phyloP scores from a whole-genome alignment of 2,797 vertebrate genomes.

The Molossus molossus region DNA sequence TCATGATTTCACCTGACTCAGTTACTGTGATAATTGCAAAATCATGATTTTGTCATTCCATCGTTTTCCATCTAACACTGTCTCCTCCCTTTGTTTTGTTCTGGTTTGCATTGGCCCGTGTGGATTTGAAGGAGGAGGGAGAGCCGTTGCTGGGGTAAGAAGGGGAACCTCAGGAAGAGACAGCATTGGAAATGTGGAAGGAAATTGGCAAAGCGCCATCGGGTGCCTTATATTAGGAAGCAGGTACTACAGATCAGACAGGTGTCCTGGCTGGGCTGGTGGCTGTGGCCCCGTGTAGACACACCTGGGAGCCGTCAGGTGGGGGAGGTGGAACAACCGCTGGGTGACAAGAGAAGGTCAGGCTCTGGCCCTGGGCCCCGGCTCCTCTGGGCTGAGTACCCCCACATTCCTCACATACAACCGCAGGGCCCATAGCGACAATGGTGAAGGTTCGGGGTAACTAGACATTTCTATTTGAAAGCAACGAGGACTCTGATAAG shows the following conservation, averaged over 20 bases:
- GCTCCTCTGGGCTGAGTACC: neutral
- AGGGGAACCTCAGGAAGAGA: neutral
- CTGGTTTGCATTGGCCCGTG: neutral
- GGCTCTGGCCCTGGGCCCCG: neutral
- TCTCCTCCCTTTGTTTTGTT: neutral
- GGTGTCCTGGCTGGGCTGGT: neutral
- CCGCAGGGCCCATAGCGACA: fast-evolving
- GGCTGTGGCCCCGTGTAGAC: neutral
- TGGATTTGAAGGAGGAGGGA: neutral
- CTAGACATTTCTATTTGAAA: neutral
- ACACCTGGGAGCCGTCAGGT: neutral
- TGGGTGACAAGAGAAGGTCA: neutral
- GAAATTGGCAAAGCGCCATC: neutral
- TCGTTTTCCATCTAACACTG: neutral
- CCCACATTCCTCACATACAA: neutral
- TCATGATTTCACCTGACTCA: neutral
- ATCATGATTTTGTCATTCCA: neutral
- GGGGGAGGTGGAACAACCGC: too few relatives aligned
- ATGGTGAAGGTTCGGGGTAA: neutral
- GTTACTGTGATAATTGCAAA: neutral
- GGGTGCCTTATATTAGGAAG: neutral
- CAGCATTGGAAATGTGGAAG: neutral
- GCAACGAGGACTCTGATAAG: neutral
- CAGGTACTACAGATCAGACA: neutral
- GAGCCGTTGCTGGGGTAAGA: neutral